Percentiles rank a stretch among this genome's conserved stretches.
Conservation (phyloP, 2,113 vertebrate genomes). For the Cinclus cinclus region DNA sequence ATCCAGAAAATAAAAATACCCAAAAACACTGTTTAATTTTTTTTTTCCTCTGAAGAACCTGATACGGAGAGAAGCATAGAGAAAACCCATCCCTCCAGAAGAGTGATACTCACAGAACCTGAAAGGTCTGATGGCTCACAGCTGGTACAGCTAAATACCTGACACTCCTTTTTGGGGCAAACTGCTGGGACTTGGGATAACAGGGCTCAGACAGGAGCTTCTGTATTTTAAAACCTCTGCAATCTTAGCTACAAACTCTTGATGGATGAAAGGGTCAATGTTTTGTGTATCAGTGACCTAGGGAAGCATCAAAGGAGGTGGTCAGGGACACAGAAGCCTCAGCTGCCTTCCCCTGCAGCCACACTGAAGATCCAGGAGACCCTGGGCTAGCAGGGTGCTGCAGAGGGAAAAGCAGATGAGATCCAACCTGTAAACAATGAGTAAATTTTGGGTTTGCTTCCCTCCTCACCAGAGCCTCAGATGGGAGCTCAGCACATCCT, state of each 20-base stretch:
- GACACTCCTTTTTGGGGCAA: neutral
- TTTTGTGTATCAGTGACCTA: neutral
- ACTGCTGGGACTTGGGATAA: neutral
- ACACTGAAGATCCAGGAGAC: neutral
- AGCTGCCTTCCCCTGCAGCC: neutral
- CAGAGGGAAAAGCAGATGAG: neutral
- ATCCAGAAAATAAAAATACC: constrained; percentile 67
- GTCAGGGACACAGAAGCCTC: neutral
- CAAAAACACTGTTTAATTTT: constrained; percentile 48
- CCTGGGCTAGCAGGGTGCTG: neutral
- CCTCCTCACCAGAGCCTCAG: neutral
- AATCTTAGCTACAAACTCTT: neutral
- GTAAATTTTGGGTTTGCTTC: neutral
- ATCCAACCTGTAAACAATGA: neutral
- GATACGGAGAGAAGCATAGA: neutral
- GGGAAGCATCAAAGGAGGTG: neutral
- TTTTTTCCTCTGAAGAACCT: neutral
- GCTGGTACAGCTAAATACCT: neutral
- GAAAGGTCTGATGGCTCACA: neutral
- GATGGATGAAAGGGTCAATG: neutral
- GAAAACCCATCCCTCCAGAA: neutral
- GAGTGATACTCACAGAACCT: neutral
- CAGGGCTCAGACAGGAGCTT: neutral
- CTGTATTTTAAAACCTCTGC: neutral
- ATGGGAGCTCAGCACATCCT: neutral